Evolutionary conservation across 23 tunicate genomes (phyloP).

Genomic region (Trididemnum miniatum): DNA sequence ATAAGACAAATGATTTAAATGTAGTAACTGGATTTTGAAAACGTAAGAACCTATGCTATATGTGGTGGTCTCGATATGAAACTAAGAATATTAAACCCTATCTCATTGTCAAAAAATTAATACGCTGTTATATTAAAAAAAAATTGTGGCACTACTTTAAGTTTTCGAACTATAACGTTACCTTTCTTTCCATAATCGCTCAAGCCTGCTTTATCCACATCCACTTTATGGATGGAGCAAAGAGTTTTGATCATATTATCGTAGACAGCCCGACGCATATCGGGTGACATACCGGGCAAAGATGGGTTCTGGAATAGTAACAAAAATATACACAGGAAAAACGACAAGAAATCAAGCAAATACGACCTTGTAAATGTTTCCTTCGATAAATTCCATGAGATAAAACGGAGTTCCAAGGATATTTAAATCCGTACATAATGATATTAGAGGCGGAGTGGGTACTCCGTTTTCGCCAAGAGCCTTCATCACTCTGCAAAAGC

Average conservation of each 20-base stretch:
- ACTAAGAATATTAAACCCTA: no score
- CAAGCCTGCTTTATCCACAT: conserved; percentile 53
- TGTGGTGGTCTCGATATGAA: no score
- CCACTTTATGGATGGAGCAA: conserved; percentile 68
- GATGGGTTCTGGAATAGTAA: conserved; percentile 63
- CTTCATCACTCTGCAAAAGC: conserved; percentile 85
- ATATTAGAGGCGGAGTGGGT: conserved; percentile 63
- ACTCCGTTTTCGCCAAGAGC: conserved; percentile 70
- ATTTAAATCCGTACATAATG: conserved; percentile 60
- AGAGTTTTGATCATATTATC: conserved; percentile 48
- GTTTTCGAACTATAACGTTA: no score
- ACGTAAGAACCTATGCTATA: no score
- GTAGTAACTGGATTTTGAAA: no score
- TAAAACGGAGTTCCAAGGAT: conserved; percentile 93
- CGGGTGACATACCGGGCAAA: conserved; percentile 66
- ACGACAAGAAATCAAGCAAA: neutral
- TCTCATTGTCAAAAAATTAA: no score
- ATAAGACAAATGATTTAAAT: no score
- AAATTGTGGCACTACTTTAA: no score
- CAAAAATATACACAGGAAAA: neutral
- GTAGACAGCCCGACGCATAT: conserved; percentile 40
- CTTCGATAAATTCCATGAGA: conserved; percentile 73
- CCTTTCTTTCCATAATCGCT: conserved; percentile 78
- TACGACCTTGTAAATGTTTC: conserved; percentile 66
- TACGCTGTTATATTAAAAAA: no score